Conservation (phyloP, 2,888 invertebrate genomes). For the Nephrotoma guestfalica region DNA sequence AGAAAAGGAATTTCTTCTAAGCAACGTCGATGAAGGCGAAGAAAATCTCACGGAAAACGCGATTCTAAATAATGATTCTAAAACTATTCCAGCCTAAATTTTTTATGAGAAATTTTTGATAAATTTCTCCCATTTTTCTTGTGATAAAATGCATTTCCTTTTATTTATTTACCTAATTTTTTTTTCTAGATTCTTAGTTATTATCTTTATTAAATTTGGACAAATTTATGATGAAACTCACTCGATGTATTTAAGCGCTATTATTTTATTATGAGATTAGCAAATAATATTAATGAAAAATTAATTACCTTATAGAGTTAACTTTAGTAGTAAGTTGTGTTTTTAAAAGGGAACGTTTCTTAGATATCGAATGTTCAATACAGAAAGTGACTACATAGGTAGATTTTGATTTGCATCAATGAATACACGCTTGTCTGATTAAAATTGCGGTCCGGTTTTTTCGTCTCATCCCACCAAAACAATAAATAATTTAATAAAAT, state of each 20-base stretch:
- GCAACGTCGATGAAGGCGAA: conserved; percentile 1
- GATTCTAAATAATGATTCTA: background rate
- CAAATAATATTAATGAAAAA: background rate
- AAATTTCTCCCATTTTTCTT: background rate
- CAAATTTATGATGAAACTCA: background rate
- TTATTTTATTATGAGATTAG: background rate
- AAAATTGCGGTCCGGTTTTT: background rate
- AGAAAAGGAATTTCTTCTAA: conserved; percentile 5
- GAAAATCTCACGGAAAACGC: background rate
- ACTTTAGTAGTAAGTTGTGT: background rate
- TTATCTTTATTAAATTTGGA: background rate
- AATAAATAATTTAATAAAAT: background rate
- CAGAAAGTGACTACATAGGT: background rate
- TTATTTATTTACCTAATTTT: background rate
- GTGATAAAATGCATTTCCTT: conserved; percentile 2
- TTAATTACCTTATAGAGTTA: background rate
- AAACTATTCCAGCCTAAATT: background rate
- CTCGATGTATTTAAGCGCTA: background rate
- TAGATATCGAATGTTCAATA: background rate
- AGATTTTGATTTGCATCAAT: background rate
- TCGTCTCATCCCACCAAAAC: background rate
- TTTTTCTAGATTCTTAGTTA: background rate
- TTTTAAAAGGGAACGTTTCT: background rate
- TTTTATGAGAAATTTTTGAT: background rate
- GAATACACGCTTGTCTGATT: background rate